A percentile compares a stretch with the other conserved stretches of the same genome.
phyloP scores from a whole-genome alignment of 2,797 vertebrate genomes.

The Lophotriccus pileatus region DNA sequence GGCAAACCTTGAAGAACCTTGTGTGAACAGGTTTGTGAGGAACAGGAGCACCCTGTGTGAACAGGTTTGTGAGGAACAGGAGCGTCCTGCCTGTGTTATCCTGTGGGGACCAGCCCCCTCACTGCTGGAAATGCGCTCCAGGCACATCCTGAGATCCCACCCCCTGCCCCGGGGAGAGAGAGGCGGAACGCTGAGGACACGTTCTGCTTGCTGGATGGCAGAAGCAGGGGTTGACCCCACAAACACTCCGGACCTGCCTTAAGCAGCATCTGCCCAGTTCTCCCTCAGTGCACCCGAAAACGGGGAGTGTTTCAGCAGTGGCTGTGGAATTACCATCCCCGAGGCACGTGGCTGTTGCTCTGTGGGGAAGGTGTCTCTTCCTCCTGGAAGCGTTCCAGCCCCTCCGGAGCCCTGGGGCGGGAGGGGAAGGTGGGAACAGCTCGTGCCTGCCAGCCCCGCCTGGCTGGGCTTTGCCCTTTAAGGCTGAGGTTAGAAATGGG shows the following conservation, averaged over 20 bases:
- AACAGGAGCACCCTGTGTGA: not conserved
- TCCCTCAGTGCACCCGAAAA: not conserved
- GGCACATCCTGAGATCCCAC: not conserved
- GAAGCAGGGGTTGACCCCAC: not conserved
- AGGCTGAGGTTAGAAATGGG: not conserved
- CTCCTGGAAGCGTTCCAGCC: fast-evolving
- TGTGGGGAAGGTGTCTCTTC: fast-evolving
- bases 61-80: not conserved
- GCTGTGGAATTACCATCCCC: not conserved
- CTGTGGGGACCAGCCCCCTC: fast-evolving
- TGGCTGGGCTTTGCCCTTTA: conserved; percentile 6
- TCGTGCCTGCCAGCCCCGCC: not conserved
- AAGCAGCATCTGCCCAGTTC: not conserved
- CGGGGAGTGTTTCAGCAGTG: fast-evolving
- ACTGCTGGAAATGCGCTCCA: not conserved
- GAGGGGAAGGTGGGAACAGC: not conserved
- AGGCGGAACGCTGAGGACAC: fast-evolving
- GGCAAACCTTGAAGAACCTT: not conserved
- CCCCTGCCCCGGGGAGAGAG: fast-evolving
- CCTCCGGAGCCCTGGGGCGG: not conserved
- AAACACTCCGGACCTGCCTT: not conserved
- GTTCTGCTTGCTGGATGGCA: not conserved
- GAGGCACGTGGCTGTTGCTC: not conserved
- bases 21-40: not conserved
- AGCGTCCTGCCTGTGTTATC: fast-evolving